phyloP scores from a whole-genome alignment of 1,140 invertebrate species.

The Lethocerus indicus region DNA sequence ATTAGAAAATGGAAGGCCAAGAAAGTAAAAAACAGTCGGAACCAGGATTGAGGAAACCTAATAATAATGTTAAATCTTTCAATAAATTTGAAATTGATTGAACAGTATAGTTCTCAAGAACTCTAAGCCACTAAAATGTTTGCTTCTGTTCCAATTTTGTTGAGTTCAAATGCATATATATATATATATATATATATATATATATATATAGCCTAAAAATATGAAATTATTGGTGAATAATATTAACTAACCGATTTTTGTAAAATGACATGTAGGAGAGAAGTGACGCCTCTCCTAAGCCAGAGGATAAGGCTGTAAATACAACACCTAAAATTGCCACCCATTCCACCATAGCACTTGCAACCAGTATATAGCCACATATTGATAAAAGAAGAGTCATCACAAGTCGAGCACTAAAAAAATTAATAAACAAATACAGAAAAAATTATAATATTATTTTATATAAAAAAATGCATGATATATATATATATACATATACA shows the following conservation, averaged over 20 bases:
- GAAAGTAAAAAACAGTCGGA: neutral
- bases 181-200: neutral
- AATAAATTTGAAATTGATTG: neutral
- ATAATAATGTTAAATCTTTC: neutral
- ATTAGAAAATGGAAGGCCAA: too few species aligned
- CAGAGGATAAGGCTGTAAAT: constrained; percentile 55
- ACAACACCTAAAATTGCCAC: constrained; percentile 55
- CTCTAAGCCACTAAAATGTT: too few species aligned
- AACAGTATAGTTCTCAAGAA: too few species aligned
- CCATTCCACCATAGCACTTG: constrained; percentile 34
- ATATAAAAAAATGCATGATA: neutral
- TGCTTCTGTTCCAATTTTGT: too few species aligned
- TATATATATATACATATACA: neutral
- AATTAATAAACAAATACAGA: neutral
- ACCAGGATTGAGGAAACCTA: neutral
- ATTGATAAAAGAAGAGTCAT: constrained; percentile 37
- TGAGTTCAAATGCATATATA: too few species aligned
- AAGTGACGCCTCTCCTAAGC: constrained; percentile 67
- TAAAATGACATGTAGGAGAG: constrained; percentile 50
- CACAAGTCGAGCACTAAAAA: constrained; percentile 29
- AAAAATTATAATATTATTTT: neutral
- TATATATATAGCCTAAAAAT: neutral
- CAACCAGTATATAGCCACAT: constrained; percentile 46
- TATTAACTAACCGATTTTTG: constrained; percentile 33
- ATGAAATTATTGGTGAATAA: neutral